Percentiles rank a stretch among this genome's conserved stretches.
phyloP scores from a whole-genome alignment of 2,797 vertebrate species.

The Gouania willdenowi region DNA sequence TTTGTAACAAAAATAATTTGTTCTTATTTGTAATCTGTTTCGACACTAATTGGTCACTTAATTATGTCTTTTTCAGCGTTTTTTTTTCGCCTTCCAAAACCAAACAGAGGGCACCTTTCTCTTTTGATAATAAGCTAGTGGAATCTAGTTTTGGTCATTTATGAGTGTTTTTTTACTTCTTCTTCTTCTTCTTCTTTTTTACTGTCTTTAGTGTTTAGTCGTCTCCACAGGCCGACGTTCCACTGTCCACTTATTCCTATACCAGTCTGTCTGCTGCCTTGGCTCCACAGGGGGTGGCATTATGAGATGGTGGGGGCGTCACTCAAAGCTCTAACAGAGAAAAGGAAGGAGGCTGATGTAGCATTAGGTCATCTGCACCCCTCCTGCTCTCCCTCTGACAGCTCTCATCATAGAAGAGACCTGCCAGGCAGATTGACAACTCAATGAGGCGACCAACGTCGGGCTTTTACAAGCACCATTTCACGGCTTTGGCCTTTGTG shows the following conservation, averaged over 20 bases:
- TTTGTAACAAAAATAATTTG: no score
- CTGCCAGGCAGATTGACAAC: constrained; percentile 80
- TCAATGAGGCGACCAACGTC: constrained; percentile 78
- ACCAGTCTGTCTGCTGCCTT: constrained; percentile 19
- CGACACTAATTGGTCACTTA: no score
- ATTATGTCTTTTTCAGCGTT: no score
- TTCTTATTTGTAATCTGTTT: no score
- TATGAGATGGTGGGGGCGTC: constrained; percentile 42
- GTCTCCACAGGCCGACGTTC: constrained; percentile 6
- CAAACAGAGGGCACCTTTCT: no score
- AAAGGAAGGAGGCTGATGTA: constrained; percentile 35
- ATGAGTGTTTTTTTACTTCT: not conserved
- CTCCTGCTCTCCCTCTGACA: constrained; percentile 48
- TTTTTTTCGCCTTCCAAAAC: no score
- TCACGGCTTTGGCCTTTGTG: constrained; percentile 66
- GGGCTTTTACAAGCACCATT: constrained; percentile 65
- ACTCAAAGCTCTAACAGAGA: constrained; percentile 30
- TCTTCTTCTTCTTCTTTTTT: not conserved
- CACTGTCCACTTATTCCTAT: constrained; percentile 14
- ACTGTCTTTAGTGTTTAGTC: constrained; percentile 13
- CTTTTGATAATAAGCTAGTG: no score
- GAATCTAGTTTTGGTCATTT: no score
- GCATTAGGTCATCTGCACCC: constrained; percentile 60
- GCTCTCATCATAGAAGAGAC: constrained; percentile 57
- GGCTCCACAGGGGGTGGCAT: constrained; percentile 26